Conservation (phyloP, 2,113 vertebrate genomes). For the Rhodinocichla rosea region DNA sequence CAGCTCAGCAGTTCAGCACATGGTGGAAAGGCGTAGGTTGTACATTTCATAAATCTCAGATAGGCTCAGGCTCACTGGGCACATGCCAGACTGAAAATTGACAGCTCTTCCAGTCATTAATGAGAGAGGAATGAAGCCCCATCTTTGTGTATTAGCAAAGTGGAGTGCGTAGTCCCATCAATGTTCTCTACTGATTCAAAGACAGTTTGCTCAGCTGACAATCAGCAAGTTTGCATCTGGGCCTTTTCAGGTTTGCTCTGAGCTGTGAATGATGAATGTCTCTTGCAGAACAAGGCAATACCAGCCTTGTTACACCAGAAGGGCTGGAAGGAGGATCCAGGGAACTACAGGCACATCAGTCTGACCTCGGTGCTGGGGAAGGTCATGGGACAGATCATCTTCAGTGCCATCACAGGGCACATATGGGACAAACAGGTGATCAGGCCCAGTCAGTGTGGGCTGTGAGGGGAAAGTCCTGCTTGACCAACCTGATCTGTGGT, state of each 20-base stretch:
- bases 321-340: neutral
- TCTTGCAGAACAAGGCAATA: neutral
- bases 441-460: neutral
- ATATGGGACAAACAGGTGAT: neutral
- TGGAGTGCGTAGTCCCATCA: neutral
- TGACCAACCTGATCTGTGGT: neutral
- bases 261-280: neutral
- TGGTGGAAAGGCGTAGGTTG: neutral
- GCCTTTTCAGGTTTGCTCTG: neutral
- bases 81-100: neutral
- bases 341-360: neutral
- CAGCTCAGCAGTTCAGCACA: neutral
- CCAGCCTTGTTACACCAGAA: neutral
- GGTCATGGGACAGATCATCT: neutral
- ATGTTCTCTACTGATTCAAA: neutral
- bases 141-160: neutral
- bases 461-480: neutral
- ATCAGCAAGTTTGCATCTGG: neutral
- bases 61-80: neutral
- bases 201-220: neutral
- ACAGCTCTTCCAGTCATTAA: neutral
- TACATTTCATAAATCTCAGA: neutral
- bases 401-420: neutral
- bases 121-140: neutral
- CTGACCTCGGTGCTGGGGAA: neutral